Conservation (phyloP, 1,140 invertebrate genomes). For the Brachionus sp. region DNA sequence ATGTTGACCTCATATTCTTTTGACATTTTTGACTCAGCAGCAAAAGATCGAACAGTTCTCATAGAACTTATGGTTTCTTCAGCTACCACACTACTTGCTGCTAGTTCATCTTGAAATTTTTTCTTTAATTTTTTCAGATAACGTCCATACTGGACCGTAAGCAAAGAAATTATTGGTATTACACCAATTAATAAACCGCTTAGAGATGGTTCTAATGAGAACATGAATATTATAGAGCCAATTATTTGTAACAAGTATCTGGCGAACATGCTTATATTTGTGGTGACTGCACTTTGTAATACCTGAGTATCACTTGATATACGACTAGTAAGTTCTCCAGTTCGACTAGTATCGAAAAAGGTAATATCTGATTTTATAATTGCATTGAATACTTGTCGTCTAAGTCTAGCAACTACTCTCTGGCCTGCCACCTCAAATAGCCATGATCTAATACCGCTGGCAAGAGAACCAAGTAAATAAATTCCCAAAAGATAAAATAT, state of each 20-base stretch:
- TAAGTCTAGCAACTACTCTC: slow-evolving; percentile 54
- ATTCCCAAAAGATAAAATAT: slow-evolving; percentile 53
- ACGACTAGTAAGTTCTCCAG: slow-evolving; percentile 57
- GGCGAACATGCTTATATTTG: slow-evolving; percentile 57
- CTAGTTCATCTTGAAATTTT: slow-evolving; percentile 55
- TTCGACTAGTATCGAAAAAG: slow-evolving; percentile 59
- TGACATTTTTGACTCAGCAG: slow-evolving; percentile 51
- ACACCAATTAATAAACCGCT: slow-evolving; percentile 56
- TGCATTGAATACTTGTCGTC: slow-evolving; percentile 51
- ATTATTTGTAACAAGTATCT: slow-evolving; percentile 55
- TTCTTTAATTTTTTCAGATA: slow-evolving; percentile 52
- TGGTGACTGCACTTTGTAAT: slow-evolving; percentile 57
- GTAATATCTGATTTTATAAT: slow-evolving; percentile 55
- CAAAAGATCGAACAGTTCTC: slow-evolving; percentile 55
- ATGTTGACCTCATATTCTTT: slow-evolving; percentile 51
- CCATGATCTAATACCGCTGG: slow-evolving; percentile 52
- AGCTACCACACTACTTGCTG: slow-evolving; percentile 46
- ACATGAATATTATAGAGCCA: slow-evolving; percentile 57
- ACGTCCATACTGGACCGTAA: slow-evolving; percentile 56
- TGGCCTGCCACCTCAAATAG: slow-evolving; percentile 56
- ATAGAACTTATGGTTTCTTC: slow-evolving; percentile 45
- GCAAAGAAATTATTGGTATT: slow-evolving; percentile 54
- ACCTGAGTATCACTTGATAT: slow-evolving; percentile 57
- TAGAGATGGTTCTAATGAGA: slow-evolving; percentile 54
- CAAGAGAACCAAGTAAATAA: slow-evolving; percentile 52